Evolutionary conservation across 1,140 invertebrate species (phyloP).

Genomic region (Augochlora pura): DNA sequence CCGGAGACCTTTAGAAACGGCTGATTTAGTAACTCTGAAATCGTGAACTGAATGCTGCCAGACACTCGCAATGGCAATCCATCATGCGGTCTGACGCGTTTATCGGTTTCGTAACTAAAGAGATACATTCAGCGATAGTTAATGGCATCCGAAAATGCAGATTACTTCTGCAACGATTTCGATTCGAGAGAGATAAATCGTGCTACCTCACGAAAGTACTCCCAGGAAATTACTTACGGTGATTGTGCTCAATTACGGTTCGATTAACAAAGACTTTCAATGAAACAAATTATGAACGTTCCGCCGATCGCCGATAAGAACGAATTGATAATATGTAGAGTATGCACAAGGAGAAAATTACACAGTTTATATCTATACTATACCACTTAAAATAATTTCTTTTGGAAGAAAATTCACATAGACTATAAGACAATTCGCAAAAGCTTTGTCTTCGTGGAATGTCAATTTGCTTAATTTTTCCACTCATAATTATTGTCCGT

Average conservation of each 20-base stretch:
- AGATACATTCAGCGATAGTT: background rate
- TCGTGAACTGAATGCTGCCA: constrained; percentile 32
- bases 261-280: background rate
- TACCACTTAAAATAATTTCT: too few species aligned
- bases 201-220: background rate
- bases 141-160: constrained; percentile 1
- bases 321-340: too few species aligned
- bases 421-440: too few species aligned
- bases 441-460: too few species aligned
- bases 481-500: too few species aligned
- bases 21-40: constrained; percentile 48
- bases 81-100: constrained; percentile 43
- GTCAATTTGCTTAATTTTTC: too few species aligned
- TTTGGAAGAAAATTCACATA: too few species aligned
- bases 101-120: constrained; percentile 11
- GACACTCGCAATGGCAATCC: constrained; percentile 31
- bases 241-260: background rate
- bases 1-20: constrained; percentile 24
- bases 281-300: too few species aligned
- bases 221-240: too few species aligned
- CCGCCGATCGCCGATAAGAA: too few species aligned
- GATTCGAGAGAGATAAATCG: background rate
- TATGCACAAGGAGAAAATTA: too few species aligned
- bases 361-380: too few species aligned
- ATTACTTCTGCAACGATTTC: background rate